phyloP scores from a whole-genome alignment of 2,888 invertebrate genomes.

The Heliconius charithonia region DNA sequence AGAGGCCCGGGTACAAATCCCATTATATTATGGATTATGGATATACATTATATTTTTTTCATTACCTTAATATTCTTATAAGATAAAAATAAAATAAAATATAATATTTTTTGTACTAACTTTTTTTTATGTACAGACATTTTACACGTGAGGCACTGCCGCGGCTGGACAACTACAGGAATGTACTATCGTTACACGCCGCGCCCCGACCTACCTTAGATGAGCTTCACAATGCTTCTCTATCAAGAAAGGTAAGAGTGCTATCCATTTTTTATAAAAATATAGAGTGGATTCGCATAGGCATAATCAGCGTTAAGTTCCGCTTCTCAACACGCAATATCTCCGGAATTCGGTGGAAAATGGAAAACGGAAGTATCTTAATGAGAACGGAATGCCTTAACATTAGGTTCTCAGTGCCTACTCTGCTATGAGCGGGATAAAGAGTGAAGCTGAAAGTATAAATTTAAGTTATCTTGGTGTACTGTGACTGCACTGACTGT shows the following conservation, averaged over 20 bases:
- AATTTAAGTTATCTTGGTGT: too few relatives aligned
- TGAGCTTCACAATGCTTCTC: conserved; percentile 93
- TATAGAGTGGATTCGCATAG: too few relatives aligned
- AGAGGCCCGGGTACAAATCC: too few relatives aligned
- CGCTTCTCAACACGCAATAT: too few relatives aligned
- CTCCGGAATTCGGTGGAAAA: too few relatives aligned
- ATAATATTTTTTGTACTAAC: background rate
- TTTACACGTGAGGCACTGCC: conserved; percentile 94
- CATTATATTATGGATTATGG: too few relatives aligned
- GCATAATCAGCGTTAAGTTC: background rate
- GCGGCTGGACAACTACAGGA: conserved; percentile 93
- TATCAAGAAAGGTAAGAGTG: conserved; percentile 88
- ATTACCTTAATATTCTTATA: background rate
- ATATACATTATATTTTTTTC: background rate
- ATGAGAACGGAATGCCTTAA: too few relatives aligned
- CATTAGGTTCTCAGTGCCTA: too few relatives aligned
- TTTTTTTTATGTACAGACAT: conserved; percentile 83
- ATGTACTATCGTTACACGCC: conserved; percentile 94
- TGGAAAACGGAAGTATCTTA: too few relatives aligned
- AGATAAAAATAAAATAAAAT: background rate
- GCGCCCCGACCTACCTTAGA: conserved; percentile 94
- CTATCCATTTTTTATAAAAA: background rate
- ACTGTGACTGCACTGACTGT: background rate
- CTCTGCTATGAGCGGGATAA: too few relatives aligned
- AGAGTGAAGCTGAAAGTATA: too few relatives aligned